Base-by-base conservation (phyloP, 2,797 vertebrate species). In the Pyrocephalus nanus region DNA sequence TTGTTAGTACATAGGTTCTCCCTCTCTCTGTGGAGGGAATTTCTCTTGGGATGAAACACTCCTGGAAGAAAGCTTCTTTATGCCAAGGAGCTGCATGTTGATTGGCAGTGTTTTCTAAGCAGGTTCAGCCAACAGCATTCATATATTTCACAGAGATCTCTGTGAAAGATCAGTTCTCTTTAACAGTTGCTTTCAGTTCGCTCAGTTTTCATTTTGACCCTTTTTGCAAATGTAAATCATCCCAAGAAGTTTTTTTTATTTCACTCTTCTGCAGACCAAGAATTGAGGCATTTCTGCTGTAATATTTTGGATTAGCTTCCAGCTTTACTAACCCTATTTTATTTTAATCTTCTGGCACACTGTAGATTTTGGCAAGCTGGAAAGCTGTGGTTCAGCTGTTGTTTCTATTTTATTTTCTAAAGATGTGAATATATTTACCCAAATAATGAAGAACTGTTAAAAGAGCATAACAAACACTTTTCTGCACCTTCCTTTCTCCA, bases 361-460 rank as follows among this genome's bases (percentile, higher is more conserved):
- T 93, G 69, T 76, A 75, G 72, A 88, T 85, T 69, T 94, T 96
- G 95, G 84, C 93, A 93, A 93, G 79, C 84, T 62, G 75, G 74
- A 91, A 92, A 92, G 54, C 72, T 94, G 58, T 80, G 82, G n/a
- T 91, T 97, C 95, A 96, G 95, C 91, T 97, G 95, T 95, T 96
- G 57, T 90, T 96, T 87, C 58, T 36, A 51, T 96, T 96, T 89
- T 87, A 77, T 86, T 95, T 96, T 93, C 61, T 86, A 55, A 93
- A 88, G 42, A 89, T 93, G 62, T 69, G 78, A 90, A 43, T 95
- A 57, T 91, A 53, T 93, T 95, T 96, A 91, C 81, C 21, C 64
- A 95, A 90, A 91, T 72, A 92, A 69, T 61, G 48, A 75, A 55
- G 47, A 93, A 17, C 58, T 96, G 91, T 94, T 90, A 96, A 96